phyloP scores from a whole-genome alignment of 2,113 vertebrate species.

The Hippolais icterina region DNA sequence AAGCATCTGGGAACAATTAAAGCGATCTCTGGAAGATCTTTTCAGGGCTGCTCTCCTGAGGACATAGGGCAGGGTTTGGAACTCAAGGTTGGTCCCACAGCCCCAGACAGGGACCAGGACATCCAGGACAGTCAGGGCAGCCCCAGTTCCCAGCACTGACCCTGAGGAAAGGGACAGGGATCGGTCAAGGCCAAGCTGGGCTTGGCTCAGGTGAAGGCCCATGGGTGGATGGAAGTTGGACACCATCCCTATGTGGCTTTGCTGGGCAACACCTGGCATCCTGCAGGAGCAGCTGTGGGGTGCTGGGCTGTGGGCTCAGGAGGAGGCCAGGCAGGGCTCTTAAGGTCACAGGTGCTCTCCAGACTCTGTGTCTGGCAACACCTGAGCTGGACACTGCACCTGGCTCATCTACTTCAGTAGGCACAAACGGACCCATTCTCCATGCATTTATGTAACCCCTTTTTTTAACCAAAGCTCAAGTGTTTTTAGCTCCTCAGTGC shows the following conservation, averaged over 20 bases:
- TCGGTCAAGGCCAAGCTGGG: not conserved
- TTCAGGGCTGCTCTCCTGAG: fast-evolving
- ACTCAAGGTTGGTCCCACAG: not conserved
- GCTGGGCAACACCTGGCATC: not conserved
- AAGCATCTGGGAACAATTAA: not conserved
- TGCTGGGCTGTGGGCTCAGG: not conserved
- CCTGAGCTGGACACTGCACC: not conserved
- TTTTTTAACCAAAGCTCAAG: not conserved
- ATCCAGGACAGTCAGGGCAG: fast-evolving
- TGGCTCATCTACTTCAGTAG: not conserved
- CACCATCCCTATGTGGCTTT: too few species aligned
- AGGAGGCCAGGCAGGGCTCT: not conserved
- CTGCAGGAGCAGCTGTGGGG: fast-evolving
- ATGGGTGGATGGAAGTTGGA: not conserved
- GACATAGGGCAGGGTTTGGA: not conserved
- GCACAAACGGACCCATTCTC: not conserved
- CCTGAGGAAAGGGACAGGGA: not conserved
- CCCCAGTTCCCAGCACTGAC: fast-evolving
- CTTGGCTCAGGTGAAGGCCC: fast-evolving
- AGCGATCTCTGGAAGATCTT: not conserved
- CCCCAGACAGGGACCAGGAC: not conserved
- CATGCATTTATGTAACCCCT: fast-evolving
- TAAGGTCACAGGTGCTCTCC: not conserved
- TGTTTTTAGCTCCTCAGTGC: not conserved
- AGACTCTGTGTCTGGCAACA: not conserved